Evolutionary conservation across 2,113 vertebrate genomes (phyloP).

Genomic region (Python bivittatus): DNA sequence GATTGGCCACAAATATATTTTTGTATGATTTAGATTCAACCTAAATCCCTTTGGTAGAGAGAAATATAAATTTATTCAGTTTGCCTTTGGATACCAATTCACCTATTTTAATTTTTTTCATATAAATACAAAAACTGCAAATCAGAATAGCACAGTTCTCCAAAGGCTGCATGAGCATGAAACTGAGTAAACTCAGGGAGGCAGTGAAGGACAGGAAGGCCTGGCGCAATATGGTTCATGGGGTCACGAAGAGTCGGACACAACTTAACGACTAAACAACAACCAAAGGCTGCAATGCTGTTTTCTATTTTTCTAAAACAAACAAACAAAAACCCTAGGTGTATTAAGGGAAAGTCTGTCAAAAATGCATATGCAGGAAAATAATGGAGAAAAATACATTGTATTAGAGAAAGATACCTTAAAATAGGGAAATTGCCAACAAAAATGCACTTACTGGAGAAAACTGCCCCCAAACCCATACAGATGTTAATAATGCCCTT

Average conservation of each 20-base stretch:
- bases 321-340: neutral
- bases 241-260: too few relatives aligned
- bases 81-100: neutral
- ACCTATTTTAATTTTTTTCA: neutral
- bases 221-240: too few relatives aligned
- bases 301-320: neutral
- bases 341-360: neutral
- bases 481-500: neutral
- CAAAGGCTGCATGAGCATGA: neutral
- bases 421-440: neutral
- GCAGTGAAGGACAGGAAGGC: too few relatives aligned
- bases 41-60: neutral
- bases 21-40: slow-evolving; percentile 12
- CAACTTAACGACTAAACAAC: too few relatives aligned
- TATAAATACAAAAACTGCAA: neutral
- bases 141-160: neutral
- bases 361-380: neutral
- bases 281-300: neutral
- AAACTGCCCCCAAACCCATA: neutral
- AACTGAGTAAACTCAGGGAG: too few relatives aligned
- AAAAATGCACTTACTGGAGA: neutral
- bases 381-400: neutral
- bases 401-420: neutral
- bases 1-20: slow-evolving; percentile 22
- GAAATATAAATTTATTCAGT: neutral